Percentiles rank a stretch among this genome's conserved stretches.
Evolutionary conservation across 2,888 invertebrate species (phyloP).

Genomic region (Lepidochitona cinerea): DNA sequence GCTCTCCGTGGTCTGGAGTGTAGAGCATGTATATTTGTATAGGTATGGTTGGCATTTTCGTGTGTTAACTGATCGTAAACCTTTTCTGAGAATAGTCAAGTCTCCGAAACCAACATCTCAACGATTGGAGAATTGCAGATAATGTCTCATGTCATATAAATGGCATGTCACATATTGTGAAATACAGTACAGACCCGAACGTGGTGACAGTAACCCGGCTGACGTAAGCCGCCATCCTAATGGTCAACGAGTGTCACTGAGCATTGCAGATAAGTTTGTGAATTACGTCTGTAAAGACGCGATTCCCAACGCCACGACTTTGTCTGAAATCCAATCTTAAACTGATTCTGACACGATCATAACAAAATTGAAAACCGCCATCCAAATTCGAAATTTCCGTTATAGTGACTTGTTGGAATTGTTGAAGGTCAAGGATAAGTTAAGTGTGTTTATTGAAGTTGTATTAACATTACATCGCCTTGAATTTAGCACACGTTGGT

Average conservation of each 20-base stretch:
- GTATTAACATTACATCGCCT: neutral
- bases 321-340: constrained; percentile 20
- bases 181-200: constrained; percentile 16
- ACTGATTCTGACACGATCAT: neutral
- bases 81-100: constrained; percentile 43
- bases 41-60: constrained; percentile 42
- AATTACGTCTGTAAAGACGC: constrained; percentile 21
- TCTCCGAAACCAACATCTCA: constrained; percentile 40
- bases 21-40: constrained; percentile 51
- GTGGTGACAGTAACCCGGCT: constrained; percentile 20
- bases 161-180: too few species aligned
- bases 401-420: neutral
- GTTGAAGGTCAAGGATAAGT: neutral
- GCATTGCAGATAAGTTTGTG: constrained; percentile 29
- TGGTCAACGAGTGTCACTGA: neutral
- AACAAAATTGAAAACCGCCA: neutral
- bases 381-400: neutral
- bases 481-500: constrained; percentile 28
- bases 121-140: constrained; percentile 15
- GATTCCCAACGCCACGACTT: constrained; percentile 31
- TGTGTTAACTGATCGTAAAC: constrained; percentile 52
- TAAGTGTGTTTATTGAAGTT: neutral
- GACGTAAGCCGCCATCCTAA: constrained; percentile 17
- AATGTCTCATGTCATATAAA: constrained; percentile 14
- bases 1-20: constrained; percentile 44